phyloP scores from a whole-genome alignment of 1,140 invertebrate species.

The Psilanteris sp. region DNA sequence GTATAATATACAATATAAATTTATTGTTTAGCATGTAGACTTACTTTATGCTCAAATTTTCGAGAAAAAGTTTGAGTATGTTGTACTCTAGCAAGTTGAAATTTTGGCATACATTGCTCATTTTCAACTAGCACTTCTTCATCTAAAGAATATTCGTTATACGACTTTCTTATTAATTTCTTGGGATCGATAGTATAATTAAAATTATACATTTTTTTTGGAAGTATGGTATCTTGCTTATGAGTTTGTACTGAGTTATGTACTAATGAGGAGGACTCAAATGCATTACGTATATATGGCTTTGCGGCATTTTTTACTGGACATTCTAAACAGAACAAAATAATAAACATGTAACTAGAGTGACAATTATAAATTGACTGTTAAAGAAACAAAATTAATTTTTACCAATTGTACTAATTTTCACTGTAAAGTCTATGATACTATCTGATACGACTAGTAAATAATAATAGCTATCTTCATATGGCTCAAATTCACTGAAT shows the following conservation, averaged over 20 bases:
- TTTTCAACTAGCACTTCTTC: conserved; percentile 51
- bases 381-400: no score
- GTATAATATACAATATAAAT: no score
- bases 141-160: conserved; percentile 38
- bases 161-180: conserved; percentile 12
- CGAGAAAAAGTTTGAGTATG: conserved; percentile 79
- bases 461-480: conserved; percentile 81
- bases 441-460: conserved; percentile 79
- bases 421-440: conserved; percentile 76
- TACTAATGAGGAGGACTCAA: conserved; percentile 9
- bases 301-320: conserved; percentile 70
- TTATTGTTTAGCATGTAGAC: no score
- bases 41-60: no score
- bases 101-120: conserved; percentile 76
- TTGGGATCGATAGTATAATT: conserved; percentile 23
- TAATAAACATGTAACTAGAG: no score
- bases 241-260: conserved; percentile 35
- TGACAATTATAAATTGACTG: no score
- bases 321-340: conserved; percentile 73
- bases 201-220: conserved; percentile 30
- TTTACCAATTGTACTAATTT: conserved; percentile 76
- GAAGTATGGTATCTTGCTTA: conserved; percentile 13
- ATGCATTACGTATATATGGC: conserved; percentile 38
- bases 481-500: conserved; percentile 78
- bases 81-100: conserved; percentile 79